A percentile compares a stretch with the other conserved stretches of the same genome.
phyloP scores from a whole-genome alignment of 2,888 invertebrate species.

The Allygus modestus region DNA sequence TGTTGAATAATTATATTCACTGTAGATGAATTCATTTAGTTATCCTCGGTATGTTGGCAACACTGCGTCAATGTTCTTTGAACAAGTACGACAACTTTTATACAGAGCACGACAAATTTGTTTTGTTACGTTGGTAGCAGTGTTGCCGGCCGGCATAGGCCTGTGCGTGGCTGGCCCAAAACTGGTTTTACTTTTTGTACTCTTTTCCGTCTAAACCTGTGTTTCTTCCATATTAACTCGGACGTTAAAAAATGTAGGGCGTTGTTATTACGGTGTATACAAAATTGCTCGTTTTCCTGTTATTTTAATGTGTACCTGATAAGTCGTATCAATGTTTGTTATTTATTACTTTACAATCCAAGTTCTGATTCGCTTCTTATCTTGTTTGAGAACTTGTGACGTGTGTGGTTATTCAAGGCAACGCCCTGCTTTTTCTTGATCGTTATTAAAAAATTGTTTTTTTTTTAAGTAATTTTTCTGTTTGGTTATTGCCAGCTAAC shows the following conservation, averaged over 20 bases:
- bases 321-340: slow-evolving; percentile 47
- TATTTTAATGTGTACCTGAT: slow-evolving; percentile 41
- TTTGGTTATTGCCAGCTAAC: slow-evolving; percentile 45
- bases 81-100: slow-evolving; percentile 33
- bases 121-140: slow-evolving; percentile 46
- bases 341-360: slow-evolving; percentile 31
- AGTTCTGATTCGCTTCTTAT: slow-evolving; percentile 43
- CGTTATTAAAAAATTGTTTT: slow-evolving; percentile 30
- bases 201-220: slow-evolving; percentile 50
- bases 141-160: slow-evolving; percentile 57
- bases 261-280: slow-evolving; percentile 33
- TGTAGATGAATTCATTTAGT: too few species aligned
- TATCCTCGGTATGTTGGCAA: neutral
- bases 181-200: slow-evolving; percentile 58
- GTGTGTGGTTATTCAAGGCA: slow-evolving; percentile 56
- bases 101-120: slow-evolving; percentile 14
- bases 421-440: slow-evolving; percentile 55
- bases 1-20: too few species aligned
- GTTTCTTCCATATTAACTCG: slow-evolving; percentile 55
- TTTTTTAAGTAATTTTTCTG: slow-evolving; percentile 26
- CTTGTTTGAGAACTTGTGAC: slow-evolving; percentile 54
- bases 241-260: slow-evolving; percentile 56
- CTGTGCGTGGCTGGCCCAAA: slow-evolving; percentile 53
- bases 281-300: slow-evolving; percentile 41
- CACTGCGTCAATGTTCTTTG: neutral